Percentiles rank a stretch among this genome's conserved stretches.
Evolutionary conservation across 1,140 invertebrate genomes (phyloP).

Genomic region (Eumaeus atala): DNA sequence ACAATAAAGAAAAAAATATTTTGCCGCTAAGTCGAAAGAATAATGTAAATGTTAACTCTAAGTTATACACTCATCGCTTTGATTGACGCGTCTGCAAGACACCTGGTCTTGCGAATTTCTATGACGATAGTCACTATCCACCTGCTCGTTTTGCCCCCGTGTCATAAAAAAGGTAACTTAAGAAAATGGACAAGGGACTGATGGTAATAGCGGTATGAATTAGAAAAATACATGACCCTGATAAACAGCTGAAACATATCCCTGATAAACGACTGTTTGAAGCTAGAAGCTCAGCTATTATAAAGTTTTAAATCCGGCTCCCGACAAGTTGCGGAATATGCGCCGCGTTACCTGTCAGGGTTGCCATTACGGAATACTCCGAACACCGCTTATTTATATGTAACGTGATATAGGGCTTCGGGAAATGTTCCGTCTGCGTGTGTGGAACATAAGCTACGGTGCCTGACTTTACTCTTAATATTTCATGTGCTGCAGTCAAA

Average conservation of each 20-base stretch:
- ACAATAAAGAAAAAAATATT: too few relatives aligned
- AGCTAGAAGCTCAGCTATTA: background rate
- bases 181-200: too few relatives aligned
- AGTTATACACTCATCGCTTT: too few relatives aligned
- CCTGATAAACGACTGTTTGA: background rate
- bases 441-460: background rate
- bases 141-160: too few relatives aligned
- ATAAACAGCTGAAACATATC: background rate
- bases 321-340: background rate
- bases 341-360: background rate
- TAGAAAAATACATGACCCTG: background rate
- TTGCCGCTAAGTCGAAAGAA: too few relatives aligned
- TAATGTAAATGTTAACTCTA: too few relatives aligned
- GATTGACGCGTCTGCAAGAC: too few relatives aligned
- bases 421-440: background rate
- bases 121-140: too few relatives aligned
- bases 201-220: too few relatives aligned
- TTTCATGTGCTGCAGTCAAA: slow-evolving; percentile 3
- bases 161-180: too few relatives aligned
- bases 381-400: background rate
- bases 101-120: too few relatives aligned
- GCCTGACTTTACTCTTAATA: background rate
- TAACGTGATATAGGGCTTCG: background rate
- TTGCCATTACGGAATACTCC: background rate
- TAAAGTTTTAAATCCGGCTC: background rate